These are phyloP conservation scores for Paramuricea clavata DNA, from an alignment of 92 coral and sea anemone species.

Conservation along the genomic window DNA sequence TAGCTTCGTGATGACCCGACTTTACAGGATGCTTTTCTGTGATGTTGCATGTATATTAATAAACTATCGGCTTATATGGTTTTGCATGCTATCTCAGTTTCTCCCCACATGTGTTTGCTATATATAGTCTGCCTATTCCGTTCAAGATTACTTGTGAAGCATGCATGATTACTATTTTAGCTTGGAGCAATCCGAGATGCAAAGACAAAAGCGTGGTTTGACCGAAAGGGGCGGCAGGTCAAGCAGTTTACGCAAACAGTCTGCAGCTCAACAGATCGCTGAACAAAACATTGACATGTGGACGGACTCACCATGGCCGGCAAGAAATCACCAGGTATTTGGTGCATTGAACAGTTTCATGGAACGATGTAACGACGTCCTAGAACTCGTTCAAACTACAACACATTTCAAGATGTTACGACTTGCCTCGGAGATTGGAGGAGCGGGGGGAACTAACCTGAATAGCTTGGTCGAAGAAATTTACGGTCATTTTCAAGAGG, in stretches of 20 bases:
- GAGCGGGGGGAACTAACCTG: slow-evolving; percentile 93
- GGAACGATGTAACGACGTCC: slow-evolving; percentile 98
- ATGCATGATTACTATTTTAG: no score
- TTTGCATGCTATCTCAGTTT: no score
- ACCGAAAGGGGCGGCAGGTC: slow-evolving; percentile 75
- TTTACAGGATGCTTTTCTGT: no score
- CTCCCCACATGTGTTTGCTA: no score
- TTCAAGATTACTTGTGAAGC: no score
- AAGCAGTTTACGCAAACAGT: slow-evolving; percentile 41
- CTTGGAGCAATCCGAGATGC: slow-evolving; percentile 84
- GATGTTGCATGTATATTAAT: no score
- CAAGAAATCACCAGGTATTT: slow-evolving; percentile 88
- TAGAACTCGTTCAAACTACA: slow-evolving; percentile 97
- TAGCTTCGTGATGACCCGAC: no score
- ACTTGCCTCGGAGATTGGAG: slow-evolving; percentile 92
- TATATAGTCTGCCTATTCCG: no score
- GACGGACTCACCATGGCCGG: slow-evolving; percentile 99
- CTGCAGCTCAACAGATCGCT: slow-evolving; percentile 71
- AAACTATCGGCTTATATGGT: no score
- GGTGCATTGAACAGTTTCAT: slow-evolving; percentile 89
- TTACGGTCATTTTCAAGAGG: slow-evolving; percentile 80
- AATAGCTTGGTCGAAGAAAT: slow-evolving; percentile 92
- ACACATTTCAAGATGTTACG: slow-evolving; percentile 93
- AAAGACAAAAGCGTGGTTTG: slow-evolving; percentile 88
- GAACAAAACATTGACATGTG: slow-evolving; percentile 75